phyloP scores from a whole-genome alignment of 2,797 vertebrate genomes.

The Tenualosa thibaudeaui region DNA sequence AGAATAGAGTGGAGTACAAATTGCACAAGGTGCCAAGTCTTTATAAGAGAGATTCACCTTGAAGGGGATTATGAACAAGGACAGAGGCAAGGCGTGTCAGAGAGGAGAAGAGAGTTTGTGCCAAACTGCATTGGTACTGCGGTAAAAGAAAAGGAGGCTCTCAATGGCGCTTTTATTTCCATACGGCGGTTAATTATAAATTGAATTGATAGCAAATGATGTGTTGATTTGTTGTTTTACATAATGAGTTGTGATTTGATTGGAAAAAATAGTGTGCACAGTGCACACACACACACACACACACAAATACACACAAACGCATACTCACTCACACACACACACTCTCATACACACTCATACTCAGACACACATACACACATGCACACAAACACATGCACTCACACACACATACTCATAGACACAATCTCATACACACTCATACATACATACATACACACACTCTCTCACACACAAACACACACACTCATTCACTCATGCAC shows the following conservation, averaged over 20 bases:
- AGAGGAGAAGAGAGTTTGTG: not conserved
- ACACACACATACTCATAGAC: not conserved
- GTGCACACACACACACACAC: not conserved
- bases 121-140: not conserved
- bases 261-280: not conserved
- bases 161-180: not conserved
- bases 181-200: not conserved
- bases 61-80: not conserved
- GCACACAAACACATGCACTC: not conserved
- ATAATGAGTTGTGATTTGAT: conserved; percentile 17
- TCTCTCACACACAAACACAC: not conserved
- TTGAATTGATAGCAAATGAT: conserved; percentile 17
- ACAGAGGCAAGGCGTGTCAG: not conserved
- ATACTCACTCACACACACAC: not conserved
- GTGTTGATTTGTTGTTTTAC: conserved; percentile 15
- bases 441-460: conserved; percentile 10
- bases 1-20: not conserved
- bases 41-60: not conserved
- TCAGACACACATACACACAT: too few species aligned
- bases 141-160: not conserved
- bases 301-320: not conserved
- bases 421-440: not conserved
- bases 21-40: conserved; percentile 7
- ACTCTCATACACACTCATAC: not conserved
- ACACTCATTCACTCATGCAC: not conserved